phyloP scores from a whole-genome alignment of 2,113 vertebrate species.

The Gobio gobio region DNA sequence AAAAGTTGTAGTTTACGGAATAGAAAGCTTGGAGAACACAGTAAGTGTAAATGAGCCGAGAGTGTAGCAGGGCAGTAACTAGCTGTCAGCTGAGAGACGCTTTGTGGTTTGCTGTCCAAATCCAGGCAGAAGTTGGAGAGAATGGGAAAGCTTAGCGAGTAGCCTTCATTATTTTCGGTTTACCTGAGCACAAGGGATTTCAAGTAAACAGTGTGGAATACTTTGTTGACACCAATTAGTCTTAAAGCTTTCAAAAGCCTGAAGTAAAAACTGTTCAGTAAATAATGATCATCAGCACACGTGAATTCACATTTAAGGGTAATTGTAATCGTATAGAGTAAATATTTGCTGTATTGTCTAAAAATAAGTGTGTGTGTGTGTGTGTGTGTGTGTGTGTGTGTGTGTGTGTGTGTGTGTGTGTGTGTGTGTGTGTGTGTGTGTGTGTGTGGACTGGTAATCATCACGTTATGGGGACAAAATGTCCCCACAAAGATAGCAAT shows the following conservation, averaged over 20 bases:
- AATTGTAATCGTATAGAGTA: background rate
- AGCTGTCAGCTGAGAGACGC: conserved; percentile 61
- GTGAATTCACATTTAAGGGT: background rate
- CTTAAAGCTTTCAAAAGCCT: background rate
- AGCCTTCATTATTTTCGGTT: conserved; percentile 45
- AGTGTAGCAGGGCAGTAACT: conserved; percentile 57
- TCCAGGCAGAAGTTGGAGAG: conserved; percentile 62
- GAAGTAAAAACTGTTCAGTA: background rate
- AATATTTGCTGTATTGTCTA: background rate
- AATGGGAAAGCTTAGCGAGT: conserved; percentile 26
- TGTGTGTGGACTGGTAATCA: too few relatives aligned
- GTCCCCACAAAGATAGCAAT: too few relatives aligned
- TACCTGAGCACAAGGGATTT: conserved; percentile 46
- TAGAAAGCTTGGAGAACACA: conserved; percentile 39
- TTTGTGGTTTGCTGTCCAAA: conserved; percentile 56
- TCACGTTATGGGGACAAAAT: too few relatives aligned
- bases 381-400: too few relatives aligned
- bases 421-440: too few relatives aligned
- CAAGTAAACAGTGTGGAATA: conserved; percentile 15
- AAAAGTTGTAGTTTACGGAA: conserved; percentile 11
- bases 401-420: too few relatives aligned
- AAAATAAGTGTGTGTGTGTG: background rate
- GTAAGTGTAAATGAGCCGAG: conserved; percentile 39
- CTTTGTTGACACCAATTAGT: conserved; percentile 60
- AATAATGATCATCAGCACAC: conserved; percentile 10